Conservation (phyloP, 2,113 vertebrate genomes). For the Struthio camelus region DNA sequence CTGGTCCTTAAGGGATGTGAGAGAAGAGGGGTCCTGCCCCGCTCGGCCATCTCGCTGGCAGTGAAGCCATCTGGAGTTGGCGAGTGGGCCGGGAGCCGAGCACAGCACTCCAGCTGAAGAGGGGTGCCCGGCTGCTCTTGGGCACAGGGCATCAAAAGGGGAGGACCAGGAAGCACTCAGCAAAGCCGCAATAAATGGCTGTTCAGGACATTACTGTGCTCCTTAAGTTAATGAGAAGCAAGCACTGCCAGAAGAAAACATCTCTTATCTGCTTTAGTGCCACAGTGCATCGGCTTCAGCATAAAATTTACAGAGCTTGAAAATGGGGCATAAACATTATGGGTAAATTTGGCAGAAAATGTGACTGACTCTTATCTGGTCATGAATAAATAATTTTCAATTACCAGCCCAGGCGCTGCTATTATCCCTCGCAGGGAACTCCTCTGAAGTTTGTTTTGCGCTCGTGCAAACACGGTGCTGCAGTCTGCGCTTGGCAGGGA, state of each 20-base stretch:
- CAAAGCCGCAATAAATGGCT: constrained; percentile 31
- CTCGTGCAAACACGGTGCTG: neutral
- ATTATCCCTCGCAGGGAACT: constrained; percentile 51
- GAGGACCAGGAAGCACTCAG: constrained; percentile 34
- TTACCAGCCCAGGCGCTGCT: constrained; percentile 52
- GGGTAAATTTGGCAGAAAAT: constrained; percentile 83
- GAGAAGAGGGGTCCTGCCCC: neutral
- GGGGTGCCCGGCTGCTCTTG: neutral
- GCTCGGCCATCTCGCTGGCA: neutral
- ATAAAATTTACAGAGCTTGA: constrained; percentile 83
- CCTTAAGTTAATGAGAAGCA: constrained; percentile 75
- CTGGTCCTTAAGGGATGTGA: neutral
- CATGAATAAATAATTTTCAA: constrained; percentile 83
- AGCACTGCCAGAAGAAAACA: constrained; percentile 70
- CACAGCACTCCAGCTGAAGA: neutral
- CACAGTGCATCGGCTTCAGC: constrained; percentile 70
- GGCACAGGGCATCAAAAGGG: neutral
- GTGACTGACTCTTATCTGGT: constrained; percentile 73
- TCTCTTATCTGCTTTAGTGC: constrained; percentile 72
- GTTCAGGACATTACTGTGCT: constrained; percentile 66
- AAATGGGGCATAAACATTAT: constrained; percentile 78
- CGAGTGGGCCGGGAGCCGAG: neutral
- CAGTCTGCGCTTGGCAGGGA: neutral
- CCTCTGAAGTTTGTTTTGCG: constrained; percentile 64
- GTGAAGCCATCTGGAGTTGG: neutral